phyloP scores from a whole-genome alignment of 2,113 vertebrate species.

The Oryzias celebensis region DNA sequence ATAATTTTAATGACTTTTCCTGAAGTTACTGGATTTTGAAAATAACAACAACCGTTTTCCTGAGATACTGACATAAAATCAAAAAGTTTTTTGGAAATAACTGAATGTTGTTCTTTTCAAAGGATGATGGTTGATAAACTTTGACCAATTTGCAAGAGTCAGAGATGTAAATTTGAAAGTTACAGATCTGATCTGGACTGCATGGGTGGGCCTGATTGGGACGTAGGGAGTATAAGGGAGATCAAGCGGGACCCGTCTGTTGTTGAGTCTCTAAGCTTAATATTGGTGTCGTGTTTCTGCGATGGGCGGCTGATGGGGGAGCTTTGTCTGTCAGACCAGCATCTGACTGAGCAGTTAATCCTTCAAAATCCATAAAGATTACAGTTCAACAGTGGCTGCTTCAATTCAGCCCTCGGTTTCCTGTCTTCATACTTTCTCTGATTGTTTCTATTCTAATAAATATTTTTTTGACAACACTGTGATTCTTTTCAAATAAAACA shows the following conservation, averaged over 20 bases:
- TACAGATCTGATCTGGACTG: not conserved
- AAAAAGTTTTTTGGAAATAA: no score
- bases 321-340: slow-evolving; percentile 52
- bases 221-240: slow-evolving; percentile 16
- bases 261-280: slow-evolving; percentile 46
- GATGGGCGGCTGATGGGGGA: slow-evolving; percentile 53
- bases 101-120: no score
- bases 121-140: no score
- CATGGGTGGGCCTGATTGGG: slow-evolving; percentile 22
- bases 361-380: slow-evolving; percentile 63
- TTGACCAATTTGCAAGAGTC: no score
- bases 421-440: slow-evolving; percentile 4
- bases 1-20: no score
- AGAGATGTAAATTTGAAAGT: not conserved
- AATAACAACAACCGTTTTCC: no score
- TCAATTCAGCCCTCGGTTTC: slow-evolving; percentile 21
- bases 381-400: slow-evolving; percentile 25
- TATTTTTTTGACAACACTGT: no score
- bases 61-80: no score
- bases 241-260: slow-evolving; percentile 47
- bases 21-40: no score
- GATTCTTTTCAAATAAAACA: no score
- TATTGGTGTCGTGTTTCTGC: slow-evolving; percentile 57
- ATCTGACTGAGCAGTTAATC: slow-evolving; percentile 56
- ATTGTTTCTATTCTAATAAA: not conserved